Evolutionary conservation across 2,797 vertebrate genomes (phyloP).

Genomic region (Ceryle rudis): DNA sequence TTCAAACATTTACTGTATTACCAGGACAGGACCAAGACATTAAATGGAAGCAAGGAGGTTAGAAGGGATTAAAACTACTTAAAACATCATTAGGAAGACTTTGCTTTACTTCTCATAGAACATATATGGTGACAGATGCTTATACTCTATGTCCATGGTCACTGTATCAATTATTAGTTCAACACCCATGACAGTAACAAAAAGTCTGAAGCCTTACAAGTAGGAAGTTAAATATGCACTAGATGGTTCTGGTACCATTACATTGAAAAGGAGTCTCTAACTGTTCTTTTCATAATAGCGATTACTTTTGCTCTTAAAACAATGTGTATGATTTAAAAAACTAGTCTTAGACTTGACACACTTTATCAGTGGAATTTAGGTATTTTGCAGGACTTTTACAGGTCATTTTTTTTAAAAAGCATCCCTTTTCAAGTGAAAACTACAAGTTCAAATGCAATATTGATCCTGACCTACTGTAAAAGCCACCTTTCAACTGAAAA

Average conservation of each 20-base stretch:
- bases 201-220: background rate
- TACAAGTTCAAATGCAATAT: background rate
- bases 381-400: background rate
- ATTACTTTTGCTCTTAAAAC: background rate
- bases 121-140: background rate
- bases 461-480: background rate
- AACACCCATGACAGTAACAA: background rate
- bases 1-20: background rate
- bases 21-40: background rate
- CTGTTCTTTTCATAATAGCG: background rate
- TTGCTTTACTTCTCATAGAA: background rate
- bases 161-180: background rate
- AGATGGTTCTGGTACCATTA: background rate
- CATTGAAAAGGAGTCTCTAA: background rate
- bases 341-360: background rate
- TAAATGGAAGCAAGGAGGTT: background rate
- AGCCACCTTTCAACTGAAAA: background rate
- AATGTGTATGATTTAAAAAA: background rate
- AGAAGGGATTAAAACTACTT: background rate
- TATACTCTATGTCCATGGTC: background rate
- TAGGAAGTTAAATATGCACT: background rate
- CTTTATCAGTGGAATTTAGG: background rate
- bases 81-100: background rate
- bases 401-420: background rate
- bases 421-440: background rate